Conservation (phyloP, 2,888 invertebrate genomes). For the Nasonovia ribisnigri region DNA sequence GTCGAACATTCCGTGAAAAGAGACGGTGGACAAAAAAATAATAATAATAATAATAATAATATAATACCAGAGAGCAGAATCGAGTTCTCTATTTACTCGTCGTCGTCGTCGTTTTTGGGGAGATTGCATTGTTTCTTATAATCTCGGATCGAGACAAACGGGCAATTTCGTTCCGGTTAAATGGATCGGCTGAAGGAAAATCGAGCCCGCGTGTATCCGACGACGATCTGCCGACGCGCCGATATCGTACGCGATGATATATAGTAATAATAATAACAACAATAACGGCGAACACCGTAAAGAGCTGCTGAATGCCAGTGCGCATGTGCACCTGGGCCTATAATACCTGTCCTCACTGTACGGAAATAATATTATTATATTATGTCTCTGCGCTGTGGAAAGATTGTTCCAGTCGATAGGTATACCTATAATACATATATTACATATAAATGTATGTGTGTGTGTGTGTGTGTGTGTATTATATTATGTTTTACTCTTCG, state of each 20-base stretch:
- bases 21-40: neutral
- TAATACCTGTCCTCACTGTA: neutral
- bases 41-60: neutral
- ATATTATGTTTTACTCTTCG: neutral
- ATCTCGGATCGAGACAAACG: slow-evolving; percentile 54
- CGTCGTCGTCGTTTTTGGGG: slow-evolving; percentile 34
- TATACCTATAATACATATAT: neutral
- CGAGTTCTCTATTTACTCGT: slow-evolving; percentile 41
- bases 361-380: neutral
- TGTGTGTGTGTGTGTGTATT: neutral
- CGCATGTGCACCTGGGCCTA: neutral
- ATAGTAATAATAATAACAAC: neutral
- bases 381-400: slow-evolving; percentile 17
- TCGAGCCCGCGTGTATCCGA: neutral
- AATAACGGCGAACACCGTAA: neutral
- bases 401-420: slow-evolving; percentile 30
- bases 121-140: slow-evolving; percentile 51
- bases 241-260: neutral
- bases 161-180: slow-evolving; percentile 56
- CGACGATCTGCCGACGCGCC: neutral
- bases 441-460: neutral
- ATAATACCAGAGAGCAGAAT: neutral
- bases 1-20: neutral
- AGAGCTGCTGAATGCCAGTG: neutral
- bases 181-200: slow-evolving; percentile 23